Base-by-base conservation (phyloP, 2,797 vertebrate species). In the Muraenolepis orangiensis region DNA sequence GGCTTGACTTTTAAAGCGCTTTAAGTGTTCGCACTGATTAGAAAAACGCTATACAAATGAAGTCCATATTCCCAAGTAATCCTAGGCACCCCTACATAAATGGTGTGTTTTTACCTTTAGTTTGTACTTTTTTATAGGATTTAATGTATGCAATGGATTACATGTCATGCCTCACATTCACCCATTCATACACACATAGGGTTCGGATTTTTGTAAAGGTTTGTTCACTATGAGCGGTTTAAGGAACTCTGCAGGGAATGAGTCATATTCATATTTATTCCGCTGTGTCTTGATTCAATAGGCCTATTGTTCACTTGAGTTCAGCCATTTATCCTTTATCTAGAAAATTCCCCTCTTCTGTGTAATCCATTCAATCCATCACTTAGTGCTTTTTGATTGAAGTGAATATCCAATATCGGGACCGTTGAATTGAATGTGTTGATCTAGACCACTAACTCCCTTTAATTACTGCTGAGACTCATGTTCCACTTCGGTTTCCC, bases 121-220 rank as follows among this genome's bases (percentile, higher is more conserved):
- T n/a, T n/a, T n/a, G n/a, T n/a, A n/a, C n/a, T n/a, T n/a, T n/a
- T n/a, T 57, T 8, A 57, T 57, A 57, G 51, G 51, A 57, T 57
- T 51, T 57, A n/a, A n/a, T 57, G 20, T 57, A 0, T 57, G n/a
- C n/a, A 57, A 57, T n/a, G n/a, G n/a, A n/a, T n/a, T n/a, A n/a
- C n/a, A n/a, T n/a, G n/a, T n/a, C n/a, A n/a, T n/a, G n/a, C n/a
- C n/a, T n/a, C n/a, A n/a, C n/a, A n/a, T n/a, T n/a, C n/a, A n/a
- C n/a, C n/a, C n/a, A n/a, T n/a, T n/a, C n/a, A n/a, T n/a, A n/a
- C n/a, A n/a, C n/a, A n/a, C n/a, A n/a, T n/a, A n/a, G n/a, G n/a
- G n/a, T n/a, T n/a, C n/a, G n/a, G 57, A 42, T 71, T 72, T 71
- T 76, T 67, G 34, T 42, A 57, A 75, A 66, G 38, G 36, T 71